Evolutionary conservation across 2,113 vertebrate species (phyloP), one percentile per base, ranked within the genome.

Genomic region (Phycodurus eques): DNA sequence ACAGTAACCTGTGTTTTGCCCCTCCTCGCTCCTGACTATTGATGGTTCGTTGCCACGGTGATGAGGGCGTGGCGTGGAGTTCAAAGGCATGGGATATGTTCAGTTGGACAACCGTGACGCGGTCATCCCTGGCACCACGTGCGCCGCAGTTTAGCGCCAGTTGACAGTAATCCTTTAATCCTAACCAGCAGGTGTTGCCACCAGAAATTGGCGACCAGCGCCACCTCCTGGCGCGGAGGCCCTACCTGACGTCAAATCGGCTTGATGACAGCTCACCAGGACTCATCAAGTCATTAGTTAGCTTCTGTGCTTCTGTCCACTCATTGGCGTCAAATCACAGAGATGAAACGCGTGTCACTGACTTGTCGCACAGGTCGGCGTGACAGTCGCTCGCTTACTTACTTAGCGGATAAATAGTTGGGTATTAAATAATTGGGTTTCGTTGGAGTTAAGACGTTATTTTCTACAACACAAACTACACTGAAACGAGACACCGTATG

Each of bases 81-180:
- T 67, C 39, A 71, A 33, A 31, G 68, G 43, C 56, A 35, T 44
- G 12, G 39, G 53, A 43, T 70, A 15, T 11, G 22, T 49, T 67
- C 27, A 47, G 67, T 53, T 65, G 42, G 69, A 79, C 77, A 76
- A 49, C 57, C 68, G 77, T 90, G 87, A 91, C 87, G 79, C 91
- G 89, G 89, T 83, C 87, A 85, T 80, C 82, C 81, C 79, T 56
- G 65, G 14, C 19, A 14, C 80, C 83, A 85, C 77, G 84, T 86
- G 85, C 80, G 68, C 19, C 31, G 15, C 13, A 85, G 87, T 87
- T 90, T 88, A 90, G 74, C 78, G 46, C 68, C 79, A 85, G 72
- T 87, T 59, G 78, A 67, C 80, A 76, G 74, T 86, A 90, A 90
- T 86, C 88, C 85, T 53, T 82, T 90, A 90, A 90, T 90, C 88